Evolutionary conservation across 2,113 vertebrate genomes (phyloP).

Genomic region (Electrona antarctica): DNA sequence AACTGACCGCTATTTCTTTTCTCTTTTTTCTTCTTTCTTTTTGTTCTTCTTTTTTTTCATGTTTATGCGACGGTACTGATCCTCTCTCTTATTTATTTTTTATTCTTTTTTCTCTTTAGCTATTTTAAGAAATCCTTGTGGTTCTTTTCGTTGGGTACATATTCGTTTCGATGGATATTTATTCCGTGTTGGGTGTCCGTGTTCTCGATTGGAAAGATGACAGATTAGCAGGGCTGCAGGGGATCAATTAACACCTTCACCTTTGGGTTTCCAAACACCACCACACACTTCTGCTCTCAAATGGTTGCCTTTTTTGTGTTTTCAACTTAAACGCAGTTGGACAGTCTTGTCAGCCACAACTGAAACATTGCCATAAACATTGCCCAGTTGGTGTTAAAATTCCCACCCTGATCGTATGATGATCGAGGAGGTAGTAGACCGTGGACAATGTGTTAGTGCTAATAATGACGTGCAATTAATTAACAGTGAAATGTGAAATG

Average conservation of each 20-base stretch:
- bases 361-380: not conserved
- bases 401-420: slow-evolving; percentile 60
- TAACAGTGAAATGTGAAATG: slow-evolving; percentile 55
- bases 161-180: slow-evolving; percentile 50
- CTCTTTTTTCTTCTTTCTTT: slow-evolving; percentile 63
- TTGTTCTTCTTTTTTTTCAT: slow-evolving; percentile 69
- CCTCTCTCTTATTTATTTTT: slow-evolving; percentile 61
- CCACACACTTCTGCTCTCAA: not conserved
- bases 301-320: not conserved
- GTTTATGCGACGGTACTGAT: slow-evolving; percentile 67
- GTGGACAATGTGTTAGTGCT: slow-evolving; percentile 53
- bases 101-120: not conserved
- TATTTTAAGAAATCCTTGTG: slow-evolving; percentile 21
- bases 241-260: slow-evolving; percentile 24
- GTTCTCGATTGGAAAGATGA: slow-evolving; percentile 61
- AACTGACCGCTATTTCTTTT: slow-evolving; percentile 69
- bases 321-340: not conserved
- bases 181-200: slow-evolving; percentile 30
- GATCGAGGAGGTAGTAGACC: slow-evolving; percentile 57
- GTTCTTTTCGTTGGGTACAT: slow-evolving; percentile 43
- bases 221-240: slow-evolving; percentile 10
- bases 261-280: not conserved
- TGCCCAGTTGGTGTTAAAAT: slow-evolving; percentile 26
- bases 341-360: not conserved
- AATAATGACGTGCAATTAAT: slow-evolving; percentile 44